A percentile compares a stretch with the other conserved stretches of the same genome.
phyloP scores from a whole-genome alignment of 2,888 invertebrate species.

The Adelphocoris suturalis region DNA sequence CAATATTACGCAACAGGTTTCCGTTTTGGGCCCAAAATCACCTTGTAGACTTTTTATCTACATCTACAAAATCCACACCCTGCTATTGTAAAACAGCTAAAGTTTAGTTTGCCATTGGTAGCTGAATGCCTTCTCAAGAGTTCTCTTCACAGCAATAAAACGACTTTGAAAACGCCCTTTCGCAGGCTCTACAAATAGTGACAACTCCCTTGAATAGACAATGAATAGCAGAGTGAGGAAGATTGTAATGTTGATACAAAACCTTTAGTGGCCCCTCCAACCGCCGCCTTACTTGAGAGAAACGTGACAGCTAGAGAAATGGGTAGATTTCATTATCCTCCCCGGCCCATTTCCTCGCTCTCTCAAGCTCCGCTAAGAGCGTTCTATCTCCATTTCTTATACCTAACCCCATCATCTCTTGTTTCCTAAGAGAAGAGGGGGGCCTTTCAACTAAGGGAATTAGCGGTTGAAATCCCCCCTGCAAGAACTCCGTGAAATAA shows the following conservation, averaged over 20 bases:
- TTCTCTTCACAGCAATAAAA: too few relatives aligned
- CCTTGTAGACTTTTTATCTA: too few relatives aligned
- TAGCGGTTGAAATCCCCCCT: neutral
- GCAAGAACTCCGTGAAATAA: constrained; percentile 7
- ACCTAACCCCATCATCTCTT: constrained; percentile 26
- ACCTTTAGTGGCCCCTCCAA: constrained; percentile 2
- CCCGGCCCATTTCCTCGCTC: neutral
- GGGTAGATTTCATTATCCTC: constrained; percentile 47
- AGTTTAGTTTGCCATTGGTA: too few relatives aligned
- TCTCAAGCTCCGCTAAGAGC: neutral
- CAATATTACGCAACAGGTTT: too few relatives aligned
- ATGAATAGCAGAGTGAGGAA: neutral
- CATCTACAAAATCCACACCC: too few relatives aligned
- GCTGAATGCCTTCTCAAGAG: too few relatives aligned
- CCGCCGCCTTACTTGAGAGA: neutral
- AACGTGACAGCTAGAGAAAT: constrained; percentile 33
- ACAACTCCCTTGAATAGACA: constrained; percentile 24
- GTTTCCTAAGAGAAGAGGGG: neutral
- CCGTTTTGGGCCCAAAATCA: too few relatives aligned
- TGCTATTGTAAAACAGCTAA: too few relatives aligned
- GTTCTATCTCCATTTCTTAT: constrained; percentile 30
- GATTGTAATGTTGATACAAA: constrained; percentile 30
- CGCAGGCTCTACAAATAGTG: neutral
- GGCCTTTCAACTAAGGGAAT: neutral
- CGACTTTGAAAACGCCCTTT: neutral